Base-by-base conservation (phyloP, 1,140 invertebrate genomes). In the Lanistes nyassanus region DNA sequence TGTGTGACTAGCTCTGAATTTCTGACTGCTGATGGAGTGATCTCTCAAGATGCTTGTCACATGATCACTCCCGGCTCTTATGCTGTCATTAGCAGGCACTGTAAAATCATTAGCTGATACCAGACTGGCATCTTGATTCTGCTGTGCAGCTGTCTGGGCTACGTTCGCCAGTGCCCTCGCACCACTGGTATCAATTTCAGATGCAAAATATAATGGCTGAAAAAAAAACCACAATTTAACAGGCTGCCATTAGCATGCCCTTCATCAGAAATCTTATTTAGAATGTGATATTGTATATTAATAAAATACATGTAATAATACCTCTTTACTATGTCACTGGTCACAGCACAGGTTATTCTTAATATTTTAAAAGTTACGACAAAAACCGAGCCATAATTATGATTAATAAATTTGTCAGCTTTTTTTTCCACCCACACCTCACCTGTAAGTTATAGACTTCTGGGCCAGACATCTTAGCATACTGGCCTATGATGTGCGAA, bases 131-230 rank as follows among this genome's bases (percentile, higher is more conserved):
- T 11, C 9, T 26, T 31, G 13, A 60, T 60, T 60, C n/a, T 31
- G n/a, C 23, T 60, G 56, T 1, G 11, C 9, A 9, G 23, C 11
- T 60, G 1, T 26, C 56, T 60, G 13, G 0, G 56, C 0, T 16
- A 13, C 42, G 19, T 47, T 47, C 42, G 0, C n/a, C 13, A 5
- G 13, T 23, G 6, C 19, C 16, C 39, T 42, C 11, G 9, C 29
- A 39, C 5, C 29, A 26, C 34, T 39, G 39, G 71, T 37, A 13
- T 71, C 67, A 37, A 47, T 11, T 0, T 31, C 55, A 36, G 66
- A 62, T 42, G 67, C 60, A 51, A 70, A 53, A 39, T 73, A 73
- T n/a, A 77, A 31, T 21, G 64, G 60, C 55, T 73, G 69, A 16
- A 55, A 70, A 42, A 11, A 21, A 42, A 70, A 55, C 34, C 29